Percentiles rank a stretch among this genome's conserved stretches.
Evolutionary conservation across 2,888 invertebrate genomes (phyloP).

Genomic region (Trimorus sp.): DNA sequence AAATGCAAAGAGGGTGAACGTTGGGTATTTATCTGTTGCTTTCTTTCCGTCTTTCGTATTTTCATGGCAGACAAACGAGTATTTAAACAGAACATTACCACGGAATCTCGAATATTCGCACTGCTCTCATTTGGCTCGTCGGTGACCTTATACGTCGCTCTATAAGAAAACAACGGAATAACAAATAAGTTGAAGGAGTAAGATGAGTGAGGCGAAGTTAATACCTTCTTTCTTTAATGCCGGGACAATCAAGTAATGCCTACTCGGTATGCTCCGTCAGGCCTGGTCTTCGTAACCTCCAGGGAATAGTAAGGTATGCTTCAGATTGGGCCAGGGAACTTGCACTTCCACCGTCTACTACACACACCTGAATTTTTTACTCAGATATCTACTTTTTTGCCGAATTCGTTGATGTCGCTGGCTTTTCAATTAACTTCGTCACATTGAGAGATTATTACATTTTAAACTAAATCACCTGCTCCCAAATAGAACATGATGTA

Average conservation of each 20-base stretch:
- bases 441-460: neutral
- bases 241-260: slow-evolving; percentile 81
- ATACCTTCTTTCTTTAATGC: slow-evolving; percentile 65
- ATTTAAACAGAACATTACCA: too few relatives aligned
- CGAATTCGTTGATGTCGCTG: neutral
- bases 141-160: neutral
- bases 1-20: slow-evolving; percentile 47
- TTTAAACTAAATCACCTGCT: too few relatives aligned
- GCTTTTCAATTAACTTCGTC: slow-evolving; percentile 17
- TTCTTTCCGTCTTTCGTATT: too few relatives aligned
- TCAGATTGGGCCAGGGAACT: slow-evolving; percentile 57
- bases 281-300: slow-evolving; percentile 73
- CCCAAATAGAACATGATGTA: too few relatives aligned
- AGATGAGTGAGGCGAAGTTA: slow-evolving; percentile 49
- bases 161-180: slow-evolving; percentile 54
- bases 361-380: slow-evolving; percentile 64
- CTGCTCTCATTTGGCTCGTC: neutral
- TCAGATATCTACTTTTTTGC: slow-evolving; percentile 5
- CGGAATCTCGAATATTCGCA: slow-evolving; percentile 1
- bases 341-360: slow-evolving; percentile 58
- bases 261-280: slow-evolving; percentile 79
- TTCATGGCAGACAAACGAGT: too few relatives aligned
- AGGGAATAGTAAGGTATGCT: slow-evolving; percentile 77
- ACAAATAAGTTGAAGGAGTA: slow-evolving; percentile 59
- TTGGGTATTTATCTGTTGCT: neutral